Evolutionary conservation across 2,113 vertebrate genomes (phyloP).

Genomic region (Eulemur rufifrons): DNA sequence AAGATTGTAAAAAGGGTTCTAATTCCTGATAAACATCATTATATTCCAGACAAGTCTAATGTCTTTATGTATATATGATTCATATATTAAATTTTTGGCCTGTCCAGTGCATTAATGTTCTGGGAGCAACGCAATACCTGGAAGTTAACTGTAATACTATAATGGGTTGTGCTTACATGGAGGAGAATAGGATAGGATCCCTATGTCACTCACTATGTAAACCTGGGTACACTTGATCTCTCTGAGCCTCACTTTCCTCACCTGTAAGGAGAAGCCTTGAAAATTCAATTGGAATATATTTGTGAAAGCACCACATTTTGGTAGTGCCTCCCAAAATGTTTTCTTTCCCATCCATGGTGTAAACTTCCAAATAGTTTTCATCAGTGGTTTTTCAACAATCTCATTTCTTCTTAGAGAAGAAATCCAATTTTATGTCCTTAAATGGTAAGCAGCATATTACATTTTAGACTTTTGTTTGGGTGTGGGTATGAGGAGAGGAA

Average conservation of each 20-base stretch:
- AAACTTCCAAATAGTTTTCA: constrained; percentile 32
- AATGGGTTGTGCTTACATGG: background rate
- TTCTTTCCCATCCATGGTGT: background rate
- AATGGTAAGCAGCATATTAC: background rate
- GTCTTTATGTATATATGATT: background rate
- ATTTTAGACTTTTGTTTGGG: constrained; percentile 2
- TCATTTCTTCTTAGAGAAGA: background rate
- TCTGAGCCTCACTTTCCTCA: background rate
- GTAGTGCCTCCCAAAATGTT: background rate
- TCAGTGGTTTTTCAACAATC: constrained; percentile 12
- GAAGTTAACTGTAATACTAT: background rate
- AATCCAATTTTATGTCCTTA: background rate
- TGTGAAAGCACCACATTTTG: background rate
- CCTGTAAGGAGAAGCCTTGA: background rate
- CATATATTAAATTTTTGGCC: background rate
- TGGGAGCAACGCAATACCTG: background rate
- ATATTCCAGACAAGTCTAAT: background rate
- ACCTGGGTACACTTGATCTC: background rate
- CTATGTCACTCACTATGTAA: background rate
- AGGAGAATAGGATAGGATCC: background rate
- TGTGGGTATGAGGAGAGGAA: background rate
- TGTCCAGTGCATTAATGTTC: background rate
- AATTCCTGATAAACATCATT: background rate
- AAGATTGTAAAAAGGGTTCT: background rate
- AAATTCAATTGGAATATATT: background rate